Base-by-base conservation (phyloP, 2,888 invertebrate genomes). In the Atethmia centrago region DNA sequence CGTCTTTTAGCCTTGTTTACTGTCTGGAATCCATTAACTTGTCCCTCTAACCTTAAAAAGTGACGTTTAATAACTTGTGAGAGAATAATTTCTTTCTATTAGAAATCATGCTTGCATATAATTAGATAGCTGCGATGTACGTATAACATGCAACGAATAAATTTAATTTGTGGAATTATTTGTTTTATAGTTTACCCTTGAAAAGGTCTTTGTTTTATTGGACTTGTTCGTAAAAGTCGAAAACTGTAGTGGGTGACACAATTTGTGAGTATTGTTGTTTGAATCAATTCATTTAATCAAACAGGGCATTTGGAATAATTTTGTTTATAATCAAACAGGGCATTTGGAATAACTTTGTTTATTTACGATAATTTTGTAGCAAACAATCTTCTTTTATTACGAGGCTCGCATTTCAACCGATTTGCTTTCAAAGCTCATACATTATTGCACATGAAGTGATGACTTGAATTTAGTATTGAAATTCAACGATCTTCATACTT, bases 401-500 rank as follows among this genome's bases (percentile, higher is more conserved):
- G 25, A 62, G 28, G 25, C 68, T 68, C 61, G 64, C 72, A 77
- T 79, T 74, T 77, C 66, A 82, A 80, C 69, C 25, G 73, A 81
- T 85, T 79, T 74, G 59, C 65, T 76, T 76, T 67, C 73, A 72
- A 73, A 74, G 59, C 66, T 77, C 73, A 72, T 75, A 80, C 71
- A 68, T 80, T 81, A 79, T 88, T 81, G 42, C 67, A 58, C 63
- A 71, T 79, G 72, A 76, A 71, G 73, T 71, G 77, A 74, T 73
- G 83, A 68, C 62, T 79, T 75, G 68, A 86, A 83, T 85, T 84
- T 79, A 73, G 77, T 77, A 83, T 85, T 85, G 61, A 76, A 74
- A 80, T 76, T 76, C 77, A 82, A 76, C 79, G 72, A 87, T 84
- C 84, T 84, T 80, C 75, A 86, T 85, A 79, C 85, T 86, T 84